Evolutionary conservation across 1,140 invertebrate genomes (phyloP), one percentile per base, ranked within the genome.

Genomic region (Drosophila parvula): DNA sequence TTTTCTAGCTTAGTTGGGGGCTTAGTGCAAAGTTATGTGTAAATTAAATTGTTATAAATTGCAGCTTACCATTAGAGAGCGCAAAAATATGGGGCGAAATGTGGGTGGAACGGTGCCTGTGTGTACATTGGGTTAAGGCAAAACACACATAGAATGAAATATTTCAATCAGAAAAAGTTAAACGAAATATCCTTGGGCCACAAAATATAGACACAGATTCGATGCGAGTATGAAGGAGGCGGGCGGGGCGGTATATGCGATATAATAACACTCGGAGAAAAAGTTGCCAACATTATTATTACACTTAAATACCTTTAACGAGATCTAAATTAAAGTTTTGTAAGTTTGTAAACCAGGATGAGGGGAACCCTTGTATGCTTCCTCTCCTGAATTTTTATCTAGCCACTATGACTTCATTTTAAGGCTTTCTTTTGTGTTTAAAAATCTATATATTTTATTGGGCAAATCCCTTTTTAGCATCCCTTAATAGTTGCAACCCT

Each of bases 31-130:
- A 86, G 69, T 75, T 64, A 57, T 79, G 75, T 88, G 76, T 56
- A 86, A 86, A 86, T 86, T 73, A 86, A 88, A 86, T 86, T 79
- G 83, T 82, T 82, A 70, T 82, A 82, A 88, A 74, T 77, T 82
- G 71, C 74, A 85, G 81, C 63, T 73, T 65, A 84, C 48, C 73
- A 77, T 62, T 63, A 53, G 34, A 30, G 47, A n/a, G 45, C 9
- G 47, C n/a, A 5, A 30, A 27, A 30, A 30, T 28, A 30, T 30
- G 6, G 47, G 30, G 36, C 22, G 22, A 22, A 30, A 28, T 14
- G 22, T 14, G 43, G 28, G n/a, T 5, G 7, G 8, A 11, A 5
- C 36, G 36, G 36, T 41, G 32, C 3, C 38, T 40, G 7, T 53
- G 58, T 67, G 47, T 32, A 63, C 34, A 43, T 59, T 59, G 32